Evolutionary conservation across 2,797 vertebrate species (phyloP), one percentile per base, ranked within the genome.

Genomic region (Pygocentrus nattereri): DNA sequence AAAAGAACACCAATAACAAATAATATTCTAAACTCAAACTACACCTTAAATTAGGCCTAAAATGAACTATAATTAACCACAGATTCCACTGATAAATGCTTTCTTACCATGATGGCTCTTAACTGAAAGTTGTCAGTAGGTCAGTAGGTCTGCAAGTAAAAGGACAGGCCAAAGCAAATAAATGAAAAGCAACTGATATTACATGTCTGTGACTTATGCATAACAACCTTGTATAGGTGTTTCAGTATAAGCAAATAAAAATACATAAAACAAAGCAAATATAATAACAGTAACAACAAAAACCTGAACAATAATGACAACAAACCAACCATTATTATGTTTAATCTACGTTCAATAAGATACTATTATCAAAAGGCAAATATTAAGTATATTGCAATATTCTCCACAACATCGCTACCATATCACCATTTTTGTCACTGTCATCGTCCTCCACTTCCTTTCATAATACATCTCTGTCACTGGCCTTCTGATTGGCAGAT

Each of bases 351-450:
- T 89, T 92, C 91, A 92, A 92, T 91, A 89, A 91, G 65, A 82
- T 92, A 92, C 92, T 90, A 89, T 88, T 88, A 93, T 93, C 88
- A 92, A 93, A 94, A 95, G 94, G 94, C 93, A 94, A 94, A 94
- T 88, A 90, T 90, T 89, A 92, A 92, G 92, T 93, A 92, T 95
- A 95, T 95, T 94, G 94, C 94, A 94, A 93, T 93, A 82, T 88
- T 93, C 92, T 93, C 92, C 87, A 87, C 83, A 82, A 89, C 88
- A 91, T 88, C 89, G 89, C 90, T 88, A 90, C 84, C 84, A 87
- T 88, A 87, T 89, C 44, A 71, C 49, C 41, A 73, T 69, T 67
- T 54, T 76, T 74, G 25, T 69, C 85, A 90, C 84, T 85, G 80
- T 76, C 49, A 86, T 91, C 89, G 67, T 78, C 62, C 54, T 75